Base-by-base conservation (phyloP, 1,140 invertebrate species). In the Nephotettix cincticeps region DNA sequence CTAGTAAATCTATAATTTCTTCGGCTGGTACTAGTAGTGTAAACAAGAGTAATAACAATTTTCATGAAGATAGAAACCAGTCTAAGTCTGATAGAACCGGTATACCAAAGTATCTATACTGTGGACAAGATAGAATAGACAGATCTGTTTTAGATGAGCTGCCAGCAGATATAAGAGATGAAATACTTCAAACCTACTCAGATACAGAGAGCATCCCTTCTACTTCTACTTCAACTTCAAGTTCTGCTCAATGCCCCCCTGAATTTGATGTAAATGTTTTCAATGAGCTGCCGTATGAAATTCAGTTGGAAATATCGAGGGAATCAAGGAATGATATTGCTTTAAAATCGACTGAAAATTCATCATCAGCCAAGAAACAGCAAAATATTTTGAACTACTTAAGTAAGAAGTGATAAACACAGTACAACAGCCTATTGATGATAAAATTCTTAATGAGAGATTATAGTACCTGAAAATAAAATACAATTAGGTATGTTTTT, bases 251-350 rank as follows among this genome's bases (percentile, higher is more conserved):
- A n/a, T 32, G 32, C 36, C 54, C 36, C 19, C 19, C 30, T 19
- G 63, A 21, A 14, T 23, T 71, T 40, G 61, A 71, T 40, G 1
- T 17, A 21, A 43, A 68, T 63, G 69, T 71, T 1, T 66, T 71
- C 19, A 66, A 66, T 64, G 69, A 71, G 45, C 25, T 71, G 13
- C 69, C 69, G 13, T n/a, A 68, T 1, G 69, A 71, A 3, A 66
- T 71, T 25, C 69, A 65, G n/a, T 4, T 40, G 56, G 69, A 71
- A 71, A 68, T 71, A 61, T 21, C 28, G 4, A 45, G 19, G n/a
- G 23, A 47, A 14, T 68, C 28, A n/a, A 13, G 43, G 6, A 25
- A 4, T 4, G 23, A 32, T 14, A 32, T 3, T 43, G 6, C 29
- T 17, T 27, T 11, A 4, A 25, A 4, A 28, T 3, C 13, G 29